These are phyloP conservation scores for Liasis olivaceus DNA, from an alignment of 2,797 vertebrate species.

Conservation along the genomic window DNA sequence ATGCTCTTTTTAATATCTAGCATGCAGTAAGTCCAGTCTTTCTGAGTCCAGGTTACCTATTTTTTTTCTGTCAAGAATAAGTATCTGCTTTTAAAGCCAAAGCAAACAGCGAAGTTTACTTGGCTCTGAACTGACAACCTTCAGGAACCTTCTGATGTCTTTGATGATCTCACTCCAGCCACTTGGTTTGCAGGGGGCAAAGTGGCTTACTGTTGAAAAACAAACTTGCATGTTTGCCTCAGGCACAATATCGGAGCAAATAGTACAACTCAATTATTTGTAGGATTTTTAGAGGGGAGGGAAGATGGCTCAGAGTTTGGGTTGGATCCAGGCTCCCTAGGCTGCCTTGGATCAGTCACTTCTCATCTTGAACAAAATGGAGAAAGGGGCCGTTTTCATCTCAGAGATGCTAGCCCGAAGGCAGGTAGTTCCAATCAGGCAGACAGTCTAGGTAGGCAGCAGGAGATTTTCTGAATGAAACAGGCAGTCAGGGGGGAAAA, in stretches of 20 bases:
- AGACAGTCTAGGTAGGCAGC: neutral
- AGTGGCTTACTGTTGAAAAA: neutral
- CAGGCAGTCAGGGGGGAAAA: neutral
- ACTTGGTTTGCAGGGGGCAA: neutral
- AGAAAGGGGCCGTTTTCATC: neutral
- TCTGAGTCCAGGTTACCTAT: slow-evolving; percentile 4
- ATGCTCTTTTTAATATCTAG: slow-evolving; percentile 21
- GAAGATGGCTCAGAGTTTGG: neutral
- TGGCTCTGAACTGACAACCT: neutral
- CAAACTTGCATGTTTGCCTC: slow-evolving; percentile 3
- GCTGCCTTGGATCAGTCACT: neutral
- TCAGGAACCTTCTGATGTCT: neutral
- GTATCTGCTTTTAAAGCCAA: neutral
- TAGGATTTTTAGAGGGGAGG: neutral
- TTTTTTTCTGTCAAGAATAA: neutral
- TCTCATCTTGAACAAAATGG: neutral
- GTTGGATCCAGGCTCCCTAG: neutral
- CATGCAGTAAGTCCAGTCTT: slow-evolving; percentile 5
- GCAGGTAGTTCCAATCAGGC: neutral
- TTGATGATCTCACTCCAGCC: slow-evolving; percentile 9
- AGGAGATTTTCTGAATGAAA: neutral
- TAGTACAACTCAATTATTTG: neutral
- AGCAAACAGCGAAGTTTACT: neutral
- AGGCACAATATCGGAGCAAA: neutral
- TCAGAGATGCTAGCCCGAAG: neutral